Evolutionary conservation across 2,797 vertebrate genomes (phyloP).

Genomic region (Manis javanica): DNA sequence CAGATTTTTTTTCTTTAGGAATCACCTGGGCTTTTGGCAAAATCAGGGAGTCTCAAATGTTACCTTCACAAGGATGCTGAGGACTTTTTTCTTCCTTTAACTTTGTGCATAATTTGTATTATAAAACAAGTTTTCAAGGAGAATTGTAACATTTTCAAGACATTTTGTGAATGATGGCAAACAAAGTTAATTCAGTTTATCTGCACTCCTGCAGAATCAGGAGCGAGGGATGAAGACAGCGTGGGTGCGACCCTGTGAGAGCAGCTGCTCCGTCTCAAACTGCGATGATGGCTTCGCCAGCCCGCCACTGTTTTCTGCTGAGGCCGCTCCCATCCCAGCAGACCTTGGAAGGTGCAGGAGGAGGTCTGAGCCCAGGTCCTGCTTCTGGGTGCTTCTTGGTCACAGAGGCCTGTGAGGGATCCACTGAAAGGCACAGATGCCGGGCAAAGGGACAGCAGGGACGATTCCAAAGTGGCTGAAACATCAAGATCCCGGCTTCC

Average conservation of each 20-base stretch:
- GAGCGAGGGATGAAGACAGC: not conserved
- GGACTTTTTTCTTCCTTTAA: not conserved
- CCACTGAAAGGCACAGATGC: not conserved
- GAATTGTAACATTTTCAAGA: not conserved
- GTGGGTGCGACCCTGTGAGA: not conserved
- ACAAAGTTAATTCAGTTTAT: not conserved
- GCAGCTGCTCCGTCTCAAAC: not conserved
- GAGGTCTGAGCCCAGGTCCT: not conserved
- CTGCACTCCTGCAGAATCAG: not conserved
- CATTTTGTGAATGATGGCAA: not conserved
- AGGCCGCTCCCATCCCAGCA: too few relatives aligned
- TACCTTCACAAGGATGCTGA: not conserved
- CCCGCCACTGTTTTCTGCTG: too few relatives aligned
- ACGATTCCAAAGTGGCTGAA: not conserved
- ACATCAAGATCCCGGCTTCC: not conserved
- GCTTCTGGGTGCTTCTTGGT: not conserved
- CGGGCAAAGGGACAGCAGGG: too few relatives aligned
- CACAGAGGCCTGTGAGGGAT: accelerated
- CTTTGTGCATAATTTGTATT: not conserved
- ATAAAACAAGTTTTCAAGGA: not conserved
- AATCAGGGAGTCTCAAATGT: not conserved
- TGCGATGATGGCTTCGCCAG: too few relatives aligned
- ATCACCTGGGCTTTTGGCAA: not conserved
- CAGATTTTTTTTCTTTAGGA: not conserved
- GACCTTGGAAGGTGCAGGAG: not conserved